Evolutionary conservation across 2,888 invertebrate genomes (phyloP).

Genomic region (Ganaspis brasiliensis): DNA sequence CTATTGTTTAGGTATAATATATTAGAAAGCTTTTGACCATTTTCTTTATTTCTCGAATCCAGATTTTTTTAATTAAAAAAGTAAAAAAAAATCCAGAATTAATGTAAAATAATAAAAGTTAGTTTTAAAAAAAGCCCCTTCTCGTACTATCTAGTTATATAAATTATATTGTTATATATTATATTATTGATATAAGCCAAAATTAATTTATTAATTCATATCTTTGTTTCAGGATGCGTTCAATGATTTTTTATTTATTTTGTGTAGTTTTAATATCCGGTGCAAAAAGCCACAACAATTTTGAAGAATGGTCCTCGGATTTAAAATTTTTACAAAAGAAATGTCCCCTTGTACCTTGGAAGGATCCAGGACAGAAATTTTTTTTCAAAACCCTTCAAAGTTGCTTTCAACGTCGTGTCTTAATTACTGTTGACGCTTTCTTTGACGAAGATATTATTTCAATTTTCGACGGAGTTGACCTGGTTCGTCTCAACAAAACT

Average conservation of each 20-base stretch:
- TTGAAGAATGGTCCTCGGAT: conserved; percentile 65
- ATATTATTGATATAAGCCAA: too few species aligned
- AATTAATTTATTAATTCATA: not conserved
- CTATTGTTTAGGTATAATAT: conserved; percentile 15
- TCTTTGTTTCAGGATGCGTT: conserved; percentile 63
- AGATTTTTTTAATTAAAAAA: not conserved
- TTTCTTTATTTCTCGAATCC: too few species aligned
- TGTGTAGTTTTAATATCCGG: conserved; percentile 56
- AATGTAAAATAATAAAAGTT: not conserved
- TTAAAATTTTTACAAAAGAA: conserved; percentile 67
- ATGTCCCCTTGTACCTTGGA: conserved; percentile 66
- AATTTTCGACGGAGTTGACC: conserved; percentile 84
- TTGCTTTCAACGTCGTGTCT: conserved; percentile 74
- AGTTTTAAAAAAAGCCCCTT: too few species aligned
- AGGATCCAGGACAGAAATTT: conserved; percentile 61
- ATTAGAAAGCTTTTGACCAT: conserved; percentile 26
- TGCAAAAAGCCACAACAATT: conserved; percentile 54
- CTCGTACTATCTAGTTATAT: too few species aligned
- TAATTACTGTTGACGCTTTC: conserved; percentile 84
- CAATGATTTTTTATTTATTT: conserved; percentile 55
- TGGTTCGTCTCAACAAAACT: conserved; percentile 82
- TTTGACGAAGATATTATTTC: conserved; percentile 84
- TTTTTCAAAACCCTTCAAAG: conserved; percentile 67
- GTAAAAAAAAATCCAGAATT: not conserved
- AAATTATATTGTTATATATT: too few species aligned